A percentile compares a stretch with the other conserved stretches of the same genome.
phyloP scores from a whole-genome alignment of 2,888 invertebrate genomes.

The Strigamia transsilvanica region DNA sequence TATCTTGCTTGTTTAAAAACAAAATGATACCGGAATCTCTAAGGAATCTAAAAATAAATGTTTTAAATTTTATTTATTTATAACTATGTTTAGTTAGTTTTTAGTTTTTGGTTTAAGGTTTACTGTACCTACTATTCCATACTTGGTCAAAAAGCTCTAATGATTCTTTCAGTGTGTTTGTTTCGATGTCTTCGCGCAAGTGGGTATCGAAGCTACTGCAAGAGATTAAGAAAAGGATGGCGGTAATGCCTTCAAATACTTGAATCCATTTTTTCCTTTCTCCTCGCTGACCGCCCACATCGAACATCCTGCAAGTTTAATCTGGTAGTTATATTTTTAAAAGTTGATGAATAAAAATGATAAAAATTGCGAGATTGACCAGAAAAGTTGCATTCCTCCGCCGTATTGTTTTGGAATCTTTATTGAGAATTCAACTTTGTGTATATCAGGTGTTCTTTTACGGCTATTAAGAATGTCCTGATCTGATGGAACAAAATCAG shows the following conservation, averaged over 20 bases:
- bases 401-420: conserved; percentile 76
- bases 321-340: background rate
- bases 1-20: conserved; percentile 84
- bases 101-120: background rate
- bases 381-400: conserved; percentile 76
- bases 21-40: conserved; percentile 79
- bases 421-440: conserved; percentile 78
- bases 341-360: background rate
- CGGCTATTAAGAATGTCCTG: conserved; percentile 80
- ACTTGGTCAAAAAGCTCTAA: conserved; percentile 77
- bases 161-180: conserved; percentile 78
- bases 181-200: conserved; percentile 74
- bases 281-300: conserved; percentile 84
- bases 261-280: conserved; percentile 84
- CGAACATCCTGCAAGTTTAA: conserved; percentile 72
- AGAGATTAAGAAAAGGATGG: conserved; percentile 81
- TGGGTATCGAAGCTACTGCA: conserved; percentile 82
- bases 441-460: conserved; percentile 76
- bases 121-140: conserved; percentile 77
- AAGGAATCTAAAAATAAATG: conserved; percentile 71
- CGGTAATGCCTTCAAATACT: conserved; percentile 83
- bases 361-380: conserved; percentile 60
- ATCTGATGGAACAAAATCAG: conserved; percentile 16
- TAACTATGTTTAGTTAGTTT: background rate
- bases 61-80: conserved; percentile 46